Base-by-base conservation (phyloP, 2,797 vertebrate genomes). In the Champsocephalus gunnari region DNA sequence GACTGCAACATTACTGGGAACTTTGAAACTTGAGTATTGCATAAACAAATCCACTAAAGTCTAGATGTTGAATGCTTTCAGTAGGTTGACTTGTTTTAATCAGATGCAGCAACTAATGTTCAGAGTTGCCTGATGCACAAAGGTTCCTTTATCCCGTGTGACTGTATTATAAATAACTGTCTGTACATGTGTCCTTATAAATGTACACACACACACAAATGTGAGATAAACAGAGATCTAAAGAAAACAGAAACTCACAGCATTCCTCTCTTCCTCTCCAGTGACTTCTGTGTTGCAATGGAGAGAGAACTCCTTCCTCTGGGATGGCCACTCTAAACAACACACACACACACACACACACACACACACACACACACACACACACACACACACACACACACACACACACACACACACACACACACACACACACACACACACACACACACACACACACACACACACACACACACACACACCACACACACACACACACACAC, bases 261-360 rank as follows among this genome's bases (percentile, higher is more conserved):
- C 13, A 79, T 48, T 53, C 72, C 79, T 72, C 86, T 93, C 77
- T 93, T 96, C 79, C 94, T 93, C 81, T 95, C 89, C 73, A 95
- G 80, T 0, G 92, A 88, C 64, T 94, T 95, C 38, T 92, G 92
- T 32, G 95, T 95, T 48, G 93, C 94, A 43, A 89, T 90, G 44
- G 95, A 95, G 65, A 95, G 86, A 61, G 73, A 91, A 16, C 59
- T 81, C 81, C 79, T 92, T 44, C 74, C 50, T 80, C 56, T 79
- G 53, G 68, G 49, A 10, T 4, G 56, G 9, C 41, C 87, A 43
- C 72, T 85, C 93, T 93, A 38, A 50, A 86, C 72, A 3, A 63
- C 0, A 65, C 45, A 48, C n/a, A 43, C 21, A 75, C 12, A 75
- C 11, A 77, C 21, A 53, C 38, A 62, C 17, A 57, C 14, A 66